Evolutionary conservation across 1,140 invertebrate genomes (phyloP), one percentile per base, ranked within the genome.

Genomic region (Octopus sinensis): DNA sequence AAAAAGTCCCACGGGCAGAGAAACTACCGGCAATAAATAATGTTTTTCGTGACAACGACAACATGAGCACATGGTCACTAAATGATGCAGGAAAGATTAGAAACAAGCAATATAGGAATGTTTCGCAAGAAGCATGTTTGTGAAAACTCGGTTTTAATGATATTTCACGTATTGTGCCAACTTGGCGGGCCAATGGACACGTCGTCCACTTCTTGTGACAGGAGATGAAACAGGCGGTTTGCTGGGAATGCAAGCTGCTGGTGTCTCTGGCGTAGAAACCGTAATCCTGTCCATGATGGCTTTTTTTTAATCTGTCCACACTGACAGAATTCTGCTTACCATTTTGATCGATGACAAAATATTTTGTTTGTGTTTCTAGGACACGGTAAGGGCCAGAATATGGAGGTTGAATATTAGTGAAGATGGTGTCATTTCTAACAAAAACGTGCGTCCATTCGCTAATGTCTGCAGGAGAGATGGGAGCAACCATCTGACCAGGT

Each of bases 351-450:
- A 82, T 53, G 10, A 68, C 77, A 75, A 80, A 80, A 54, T 75
- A 77, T 76, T 82, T 80, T 52, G 80, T 79, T 53, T 17, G 52
- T 4, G 17, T 9, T 12, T 76, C 51, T 4, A 83, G 51, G 76
- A 83, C 76, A 13, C 23, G 79, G 68, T 80, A 83, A 43, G 82
- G 82, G 17, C 82, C 82, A 30, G 80, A 79, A 78, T 83, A 83
- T 7, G 82, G 79, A 23, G 54, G 68, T 54, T 76, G 71, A 5
- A 83, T 54, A 6, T 79, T 68, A 12, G 17, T 23, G 5, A 6
- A 43, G 43, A 76, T 68, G 17, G 79, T 62, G 53, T 83, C 79
- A 54, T 80, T 12, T 71, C 82, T 53, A 10, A n/a, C n/a, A n/a
- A n/a, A n/a, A n/a, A n/a, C n/a, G n/a, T n/a, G n/a, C n/a, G n/a